These are phyloP conservation scores for Lepisosteus osseus DNA, from an alignment of 2,113 vertebrate species.

Conservation along the genomic window DNA sequence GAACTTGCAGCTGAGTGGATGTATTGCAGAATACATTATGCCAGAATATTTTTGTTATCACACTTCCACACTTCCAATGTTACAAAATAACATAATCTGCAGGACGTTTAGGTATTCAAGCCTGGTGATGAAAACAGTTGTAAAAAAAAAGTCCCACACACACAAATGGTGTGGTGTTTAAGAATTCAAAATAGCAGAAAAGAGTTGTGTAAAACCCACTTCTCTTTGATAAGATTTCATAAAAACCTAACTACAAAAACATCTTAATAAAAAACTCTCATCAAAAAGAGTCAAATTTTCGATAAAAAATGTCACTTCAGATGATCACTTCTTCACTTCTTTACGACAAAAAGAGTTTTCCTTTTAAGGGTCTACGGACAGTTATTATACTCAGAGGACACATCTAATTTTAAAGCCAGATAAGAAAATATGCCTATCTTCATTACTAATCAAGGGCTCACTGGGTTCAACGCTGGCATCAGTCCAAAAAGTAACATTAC, in stretches of 20 bases:
- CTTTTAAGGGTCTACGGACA: background rate
- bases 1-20: too few species aligned
- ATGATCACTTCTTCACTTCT: too few species aligned
- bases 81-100: too few species aligned
- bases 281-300: too few species aligned
- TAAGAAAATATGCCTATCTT: constrained; percentile 4
- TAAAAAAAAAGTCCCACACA: constrained; percentile 36
- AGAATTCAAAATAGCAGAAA: constrained; percentile 25
- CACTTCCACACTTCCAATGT: too few species aligned
- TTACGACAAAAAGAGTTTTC: background rate
- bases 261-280: too few species aligned
- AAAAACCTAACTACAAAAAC: too few species aligned
- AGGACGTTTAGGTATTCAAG: constrained; percentile 24
- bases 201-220: background rate
- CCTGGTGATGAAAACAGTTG: constrained; percentile 26
- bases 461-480: constrained; percentile 43
- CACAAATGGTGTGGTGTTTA: constrained; percentile 28
- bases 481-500: constrained; percentile 47
- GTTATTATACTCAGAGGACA: background rate
- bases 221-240: too few species aligned
- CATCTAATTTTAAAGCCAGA: background rate
- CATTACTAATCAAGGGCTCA: constrained; percentile 8
- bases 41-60: too few species aligned
- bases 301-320: too few species aligned
- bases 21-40: too few species aligned